Base-by-base conservation (phyloP, 2,797 vertebrate species). In the Diceros bicornis region DNA sequence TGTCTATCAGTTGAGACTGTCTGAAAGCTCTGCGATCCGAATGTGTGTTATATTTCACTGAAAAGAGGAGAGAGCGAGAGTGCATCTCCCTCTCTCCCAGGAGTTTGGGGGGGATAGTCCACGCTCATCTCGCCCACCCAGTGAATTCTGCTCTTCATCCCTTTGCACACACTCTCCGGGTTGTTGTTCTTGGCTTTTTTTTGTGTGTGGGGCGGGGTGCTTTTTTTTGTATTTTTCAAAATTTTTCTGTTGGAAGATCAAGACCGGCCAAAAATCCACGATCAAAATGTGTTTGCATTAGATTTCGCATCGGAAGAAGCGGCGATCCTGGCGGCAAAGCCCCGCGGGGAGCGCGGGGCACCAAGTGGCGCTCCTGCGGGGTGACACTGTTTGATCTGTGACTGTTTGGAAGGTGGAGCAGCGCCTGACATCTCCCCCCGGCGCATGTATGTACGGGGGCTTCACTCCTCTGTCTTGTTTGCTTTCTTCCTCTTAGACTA, bases 1-100 rank as follows among this genome's bases (percentile, higher is more conserved):
- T 99, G 99, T 99, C 99, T 99, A 99, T 99, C 99, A 99, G 99
- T 99, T 99, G 99, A 99, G 99, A 98, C 99, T 99, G 99, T 99
- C 99, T 99, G 99, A 99, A 99, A 99, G 99, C 99, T 98, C 99
- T 99, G 99, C 99, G 99, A 99, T 99, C 99, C 98, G 99, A 99
- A 99, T 99, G 99, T 99, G 98, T 99, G 99, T 99, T 99, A 99
- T 99, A 99, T 99, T 99, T 99, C 99, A 98, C 98, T 99, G 99
- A 99, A 99, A 99, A 99, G 99, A 99, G 99, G 98, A 99, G 99
- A 98, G 98, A 98, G 98, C 98, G 99, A 98, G 99, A 99, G 98
- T 98, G 98, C 98, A 98, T 99, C 98, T 99, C 98, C 98, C 98
- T 99, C 99, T 99, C 99, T 99, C 99, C 99, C 99, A 98, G 99